Evolutionary conservation across 2,888 invertebrate species (phyloP).

Genomic region (Caenorhabditis zanzibari): DNA sequence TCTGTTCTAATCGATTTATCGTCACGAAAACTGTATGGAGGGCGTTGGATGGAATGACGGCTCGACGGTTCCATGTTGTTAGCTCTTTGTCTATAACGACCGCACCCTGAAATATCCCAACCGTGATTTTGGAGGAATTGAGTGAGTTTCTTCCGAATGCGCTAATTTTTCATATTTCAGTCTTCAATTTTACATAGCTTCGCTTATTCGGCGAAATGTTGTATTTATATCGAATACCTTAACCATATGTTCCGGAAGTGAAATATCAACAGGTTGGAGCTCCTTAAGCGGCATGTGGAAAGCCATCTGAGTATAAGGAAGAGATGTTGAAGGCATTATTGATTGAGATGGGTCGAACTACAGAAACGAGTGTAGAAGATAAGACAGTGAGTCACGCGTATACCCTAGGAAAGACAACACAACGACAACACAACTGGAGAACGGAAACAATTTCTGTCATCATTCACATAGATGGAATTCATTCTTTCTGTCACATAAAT

Average conservation of each 20-base stretch:
- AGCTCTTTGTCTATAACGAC: constrained; percentile 67
- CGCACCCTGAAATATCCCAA: constrained; percentile 64
- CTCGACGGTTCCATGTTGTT: constrained; percentile 65
- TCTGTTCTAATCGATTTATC: constrained; percentile 59
- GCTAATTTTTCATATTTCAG: not conserved
- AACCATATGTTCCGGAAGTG: constrained; percentile 76
- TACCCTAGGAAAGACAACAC: constrained; percentile 37
- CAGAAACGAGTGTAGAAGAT: constrained; percentile 5
- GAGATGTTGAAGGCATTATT: constrained; percentile 31
- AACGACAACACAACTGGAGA: constrained; percentile 29
- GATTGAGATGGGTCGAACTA: not conserved
- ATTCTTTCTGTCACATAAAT: constrained; percentile 63
- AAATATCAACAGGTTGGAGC: constrained; percentile 78
- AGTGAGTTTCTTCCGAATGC: too few species aligned
- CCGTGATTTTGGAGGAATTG: not conserved
- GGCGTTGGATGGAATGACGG: constrained; percentile 40
- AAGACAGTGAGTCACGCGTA: constrained; percentile 59
- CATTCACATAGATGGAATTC: constrained; percentile 62
- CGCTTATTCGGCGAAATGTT: too few species aligned
- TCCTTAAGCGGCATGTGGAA: constrained; percentile 74
- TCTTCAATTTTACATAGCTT: too few species aligned
- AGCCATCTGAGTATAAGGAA: constrained; percentile 60
- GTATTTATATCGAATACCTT: constrained; percentile 63
- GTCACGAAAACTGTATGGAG: constrained; percentile 64
- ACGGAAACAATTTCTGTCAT: constrained; percentile 1